Evolutionary conservation across 2,888 invertebrate species (phyloP).

Genomic region (Melanchra persicariae): DNA sequence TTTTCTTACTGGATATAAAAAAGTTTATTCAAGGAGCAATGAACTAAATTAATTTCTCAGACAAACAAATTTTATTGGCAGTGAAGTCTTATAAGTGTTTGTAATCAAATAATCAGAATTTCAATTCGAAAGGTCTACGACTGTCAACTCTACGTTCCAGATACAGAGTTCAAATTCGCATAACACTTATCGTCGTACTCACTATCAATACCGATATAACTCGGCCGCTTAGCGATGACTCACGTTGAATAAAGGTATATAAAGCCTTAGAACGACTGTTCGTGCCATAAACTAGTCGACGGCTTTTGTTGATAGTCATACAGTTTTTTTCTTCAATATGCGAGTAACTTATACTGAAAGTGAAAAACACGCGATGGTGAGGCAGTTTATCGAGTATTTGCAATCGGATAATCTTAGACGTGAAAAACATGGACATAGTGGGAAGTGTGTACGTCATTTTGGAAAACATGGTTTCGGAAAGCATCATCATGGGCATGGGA

Average conservation of each 20-base stretch:
- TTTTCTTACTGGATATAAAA: not conserved
- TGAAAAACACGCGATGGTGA: slow-evolving; percentile 66
- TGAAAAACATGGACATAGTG: slow-evolving; percentile 33
- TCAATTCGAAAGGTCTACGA: too few species aligned
- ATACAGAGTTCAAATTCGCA: slow-evolving; percentile 21
- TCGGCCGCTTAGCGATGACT: slow-evolving; percentile 55
- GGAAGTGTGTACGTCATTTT: not conserved
- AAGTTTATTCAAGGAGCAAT: not conserved
- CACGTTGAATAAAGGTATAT: slow-evolving; percentile 55
- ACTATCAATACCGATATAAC: slow-evolving; percentile 37
- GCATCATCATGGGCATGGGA: slow-evolving; percentile 29
- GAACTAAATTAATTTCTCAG: not conserved
- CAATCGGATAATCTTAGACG: slow-evolving; percentile 49
- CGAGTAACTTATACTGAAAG: slow-evolving; percentile 53
- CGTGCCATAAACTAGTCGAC: slow-evolving; percentile 61
- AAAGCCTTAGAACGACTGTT: slow-evolving; percentile 47
- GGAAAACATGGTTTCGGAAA: not conserved
- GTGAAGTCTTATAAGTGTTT: slow-evolving; percentile 38
- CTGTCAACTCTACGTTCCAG: slow-evolving; percentile 1
- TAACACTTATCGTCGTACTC: not conserved
- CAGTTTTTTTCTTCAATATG: slow-evolving; percentile 65
- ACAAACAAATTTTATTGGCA: slow-evolving; percentile 14
- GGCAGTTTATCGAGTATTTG: slow-evolving; percentile 67
- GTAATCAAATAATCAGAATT: slow-evolving; percentile 40
- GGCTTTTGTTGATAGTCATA: slow-evolving; percentile 58